These are phyloP conservation scores for Geococcyx californianus DNA, from an alignment of 2,113 vertebrate species.

Conservation along the genomic window DNA sequence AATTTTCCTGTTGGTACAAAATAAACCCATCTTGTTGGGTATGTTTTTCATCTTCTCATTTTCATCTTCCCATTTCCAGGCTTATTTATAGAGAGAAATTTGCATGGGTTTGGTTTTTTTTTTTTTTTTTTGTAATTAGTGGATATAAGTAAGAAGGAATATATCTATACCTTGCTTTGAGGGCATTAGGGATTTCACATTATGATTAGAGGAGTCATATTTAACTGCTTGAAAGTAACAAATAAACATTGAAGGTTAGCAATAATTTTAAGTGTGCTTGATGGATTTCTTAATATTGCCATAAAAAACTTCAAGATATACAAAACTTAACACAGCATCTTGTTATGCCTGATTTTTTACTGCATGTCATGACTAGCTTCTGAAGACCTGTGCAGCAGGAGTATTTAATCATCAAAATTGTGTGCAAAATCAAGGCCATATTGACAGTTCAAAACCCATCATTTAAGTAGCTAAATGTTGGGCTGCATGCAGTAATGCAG, in stretches of 20 bases:
- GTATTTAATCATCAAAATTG: not conserved
- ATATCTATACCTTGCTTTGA: not conserved
- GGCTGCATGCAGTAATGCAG: not conserved
- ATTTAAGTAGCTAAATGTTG: not conserved
- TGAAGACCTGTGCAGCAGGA: not conserved
- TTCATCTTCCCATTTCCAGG: not conserved
- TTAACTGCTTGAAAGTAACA: not conserved
- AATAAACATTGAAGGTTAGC: not conserved
- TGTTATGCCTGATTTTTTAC: not conserved
- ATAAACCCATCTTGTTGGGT: not conserved
- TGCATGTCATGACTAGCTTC: not conserved
- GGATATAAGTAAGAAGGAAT: not conserved
- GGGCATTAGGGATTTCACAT: not conserved
- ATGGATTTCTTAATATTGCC: not conserved
- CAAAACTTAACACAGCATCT: not conserved
- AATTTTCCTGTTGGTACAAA: not conserved
- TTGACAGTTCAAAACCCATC: not conserved
- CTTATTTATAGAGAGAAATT: not conserved
- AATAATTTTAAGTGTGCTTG: not conserved
- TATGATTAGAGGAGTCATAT: not conserved
- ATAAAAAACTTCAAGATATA: not conserved
- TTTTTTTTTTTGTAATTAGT: not conserved
- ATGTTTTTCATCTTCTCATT: not conserved
- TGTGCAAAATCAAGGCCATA: not conserved
- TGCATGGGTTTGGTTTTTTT: too few species aligned